Conservation (phyloP, 1,140 invertebrate genomes). For the Drosophila sucinea region DNA sequence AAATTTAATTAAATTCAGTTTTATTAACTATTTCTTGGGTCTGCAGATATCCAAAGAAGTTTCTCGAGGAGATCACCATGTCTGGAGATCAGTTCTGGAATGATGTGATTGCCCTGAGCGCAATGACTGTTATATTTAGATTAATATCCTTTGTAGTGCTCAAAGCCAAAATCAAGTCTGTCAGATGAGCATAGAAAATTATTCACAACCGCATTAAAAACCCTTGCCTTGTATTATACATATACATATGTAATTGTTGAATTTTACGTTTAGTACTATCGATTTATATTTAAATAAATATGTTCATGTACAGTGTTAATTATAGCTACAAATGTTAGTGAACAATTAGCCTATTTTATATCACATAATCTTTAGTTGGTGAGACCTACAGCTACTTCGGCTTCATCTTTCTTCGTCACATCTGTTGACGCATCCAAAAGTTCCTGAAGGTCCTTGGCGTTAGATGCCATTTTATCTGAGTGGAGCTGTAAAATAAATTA, state of each 20-base stretch:
- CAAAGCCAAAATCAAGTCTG: slow-evolving; percentile 77
- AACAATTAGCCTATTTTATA: slow-evolving; percentile 44
- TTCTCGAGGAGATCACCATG: slow-evolving; percentile 92
- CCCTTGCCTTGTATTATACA: slow-evolving; percentile 87
- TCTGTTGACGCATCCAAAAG: slow-evolving; percentile 29
- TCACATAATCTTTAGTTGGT: slow-evolving; percentile 57
- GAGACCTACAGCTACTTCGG: slow-evolving; percentile 31
- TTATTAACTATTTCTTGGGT: slow-evolving; percentile 14
- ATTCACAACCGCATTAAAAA: slow-evolving; percentile 2
- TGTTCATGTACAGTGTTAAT: slow-evolving; percentile 69
- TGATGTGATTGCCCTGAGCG: slow-evolving; percentile 89
- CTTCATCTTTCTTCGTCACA: not conserved
- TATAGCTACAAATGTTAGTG: slow-evolving; percentile 54
- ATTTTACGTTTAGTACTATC: slow-evolving; percentile 90
- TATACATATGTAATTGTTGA: slow-evolving; percentile 86
- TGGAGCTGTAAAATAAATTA: slow-evolving; percentile 34
- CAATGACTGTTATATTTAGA: slow-evolving; percentile 89
- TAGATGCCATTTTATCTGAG: slow-evolving; percentile 56
- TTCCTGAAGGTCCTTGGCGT: slow-evolving; percentile 44
- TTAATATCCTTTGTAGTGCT: slow-evolving; percentile 91
- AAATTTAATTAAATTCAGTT: not conserved
- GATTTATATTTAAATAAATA: slow-evolving; percentile 85
- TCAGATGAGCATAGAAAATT: slow-evolving; percentile 51
- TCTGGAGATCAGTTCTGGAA: slow-evolving; percentile 91
- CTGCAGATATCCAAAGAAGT: slow-evolving; percentile 87